These are phyloP conservation scores for Reticulitermes speratus DNA, from an alignment of 1,140 invertebrate species.

Conservation along the genomic window DNA sequence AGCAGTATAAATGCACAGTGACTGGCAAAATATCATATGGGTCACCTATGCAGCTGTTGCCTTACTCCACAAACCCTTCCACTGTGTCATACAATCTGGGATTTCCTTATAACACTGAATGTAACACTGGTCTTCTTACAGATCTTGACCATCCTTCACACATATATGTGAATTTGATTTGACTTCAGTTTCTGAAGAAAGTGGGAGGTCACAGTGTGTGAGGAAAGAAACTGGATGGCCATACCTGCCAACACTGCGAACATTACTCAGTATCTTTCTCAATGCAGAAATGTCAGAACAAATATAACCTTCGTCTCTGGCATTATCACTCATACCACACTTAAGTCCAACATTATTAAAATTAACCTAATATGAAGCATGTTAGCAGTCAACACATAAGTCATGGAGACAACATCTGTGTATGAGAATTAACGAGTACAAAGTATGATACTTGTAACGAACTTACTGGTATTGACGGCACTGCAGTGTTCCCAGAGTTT, in stretches of 20 bases:
- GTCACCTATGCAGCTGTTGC: too few relatives aligned
- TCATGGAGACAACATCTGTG: not conserved
- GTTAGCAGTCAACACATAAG: not conserved
- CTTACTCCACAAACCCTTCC: too few relatives aligned
- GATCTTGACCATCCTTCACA: too few relatives aligned
- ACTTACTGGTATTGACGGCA: slow-evolving; percentile 22
- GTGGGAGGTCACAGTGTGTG: too few relatives aligned
- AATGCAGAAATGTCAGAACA: not conserved
- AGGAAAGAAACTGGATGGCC: not conserved
- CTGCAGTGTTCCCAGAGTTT: not conserved
- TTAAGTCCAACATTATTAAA: not conserved
- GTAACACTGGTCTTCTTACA: too few relatives aligned
- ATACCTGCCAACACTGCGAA: not conserved
- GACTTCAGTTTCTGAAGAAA: too few relatives aligned
- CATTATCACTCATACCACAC: not conserved
- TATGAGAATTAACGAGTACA: not conserved
- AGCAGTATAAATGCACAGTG: too few relatives aligned
- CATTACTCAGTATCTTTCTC: not conserved
- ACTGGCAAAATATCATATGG: too few relatives aligned
- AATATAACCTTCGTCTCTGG: not conserved
- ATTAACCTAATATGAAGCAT: not conserved
- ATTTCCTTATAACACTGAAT: too few relatives aligned
- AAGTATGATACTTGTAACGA: not conserved
- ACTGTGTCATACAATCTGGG: too few relatives aligned
- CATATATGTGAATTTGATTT: too few relatives aligned